Evolutionary conservation across 2,797 vertebrate species (phyloP).

Genomic region (Myoxocephalus aenaeus): DNA sequence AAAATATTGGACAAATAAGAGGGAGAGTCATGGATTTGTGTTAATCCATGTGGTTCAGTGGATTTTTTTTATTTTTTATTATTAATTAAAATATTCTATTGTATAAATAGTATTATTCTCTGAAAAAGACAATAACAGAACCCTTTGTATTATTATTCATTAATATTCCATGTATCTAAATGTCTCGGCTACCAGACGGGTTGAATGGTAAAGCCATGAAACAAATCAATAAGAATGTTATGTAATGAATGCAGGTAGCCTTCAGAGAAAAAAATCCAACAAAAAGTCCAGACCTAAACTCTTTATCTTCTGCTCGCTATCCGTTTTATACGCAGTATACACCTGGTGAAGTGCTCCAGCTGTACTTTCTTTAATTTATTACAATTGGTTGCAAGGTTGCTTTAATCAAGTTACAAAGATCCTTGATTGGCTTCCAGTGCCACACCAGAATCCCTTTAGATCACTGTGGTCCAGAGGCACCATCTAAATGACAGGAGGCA

Average conservation of each 20-base stretch:
- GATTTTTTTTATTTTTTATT: conserved; percentile 7
- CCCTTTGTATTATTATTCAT: neutral
- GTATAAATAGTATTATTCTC: too few species aligned
- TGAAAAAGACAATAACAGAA: neutral
- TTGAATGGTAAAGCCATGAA: neutral
- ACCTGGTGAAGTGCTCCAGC: conserved; percentile 58
- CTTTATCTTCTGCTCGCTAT: conserved; percentile 15
- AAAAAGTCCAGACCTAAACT: neutral
- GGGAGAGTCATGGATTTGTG: conserved; percentile 17
- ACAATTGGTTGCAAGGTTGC: conserved; percentile 65
- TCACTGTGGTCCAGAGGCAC: conserved; percentile 47
- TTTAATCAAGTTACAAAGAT: conserved; percentile 54
- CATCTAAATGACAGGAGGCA: conserved; percentile 60
- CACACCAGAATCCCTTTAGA: conserved; percentile 51
- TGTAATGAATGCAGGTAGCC: neutral
- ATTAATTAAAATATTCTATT: conserved; percentile 1
- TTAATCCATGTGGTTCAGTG: conserved; percentile 32
- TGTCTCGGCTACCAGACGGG: neutral
- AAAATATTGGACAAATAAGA: conserved; percentile 41
- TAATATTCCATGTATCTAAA: neutral
- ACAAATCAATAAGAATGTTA: neutral
- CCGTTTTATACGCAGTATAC: conserved; percentile 34
- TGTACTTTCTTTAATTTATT: conserved; percentile 54
- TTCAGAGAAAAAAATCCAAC: neutral
- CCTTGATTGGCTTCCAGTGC: conserved; percentile 63